Evolutionary conservation across 2,797 vertebrate species (phyloP), one percentile per base, ranked within the genome.

Genomic region (Choloepus didactylus): DNA sequence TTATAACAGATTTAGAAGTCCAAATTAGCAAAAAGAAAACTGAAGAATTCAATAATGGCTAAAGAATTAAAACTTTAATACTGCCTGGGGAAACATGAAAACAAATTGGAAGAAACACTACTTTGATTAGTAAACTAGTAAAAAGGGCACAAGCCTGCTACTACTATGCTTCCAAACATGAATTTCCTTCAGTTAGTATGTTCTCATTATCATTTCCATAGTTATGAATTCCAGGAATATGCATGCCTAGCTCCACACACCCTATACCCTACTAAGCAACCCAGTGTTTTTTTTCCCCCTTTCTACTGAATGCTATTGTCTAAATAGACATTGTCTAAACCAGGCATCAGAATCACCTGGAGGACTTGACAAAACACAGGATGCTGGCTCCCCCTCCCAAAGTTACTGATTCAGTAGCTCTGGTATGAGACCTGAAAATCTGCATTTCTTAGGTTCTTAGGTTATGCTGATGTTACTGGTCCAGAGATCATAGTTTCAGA

Each of bases 21-120:
- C 81, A 87, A 94, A n/a, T 84, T 38, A 70, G 23, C 6, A 56
- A 62, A 91, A 54, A 62, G 56, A 84, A 87, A 87, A 41, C 29
- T 2, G 62, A 49, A 66, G 21, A 89, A 56, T 66, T 85, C 11
- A 62, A 54, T 44, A 73, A 92, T 25, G 12, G 29, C 25, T 84
- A 59, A 77, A 89, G 23, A 84, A 69, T 87, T 84, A 75, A 88
- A 93, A 84, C 16, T 60, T 82, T 12, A 94, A 46, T 60, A 75
- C 27, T 51, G 0, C 73, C 67, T 77, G 87, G 76, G 51, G n/a
- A 90, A 72, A 70, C 56, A 60, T 14, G 9, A 77, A 91, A 87
- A 80, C 2, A 85, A 91, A 85, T 0, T 67, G 44, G 14, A 84
- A 93, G 70, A 91, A 96, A 79, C 85, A 87, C 29, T 75, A 82